Conservation (phyloP, 2,888 invertebrate species). For the Folsomia manolachei region DNA sequence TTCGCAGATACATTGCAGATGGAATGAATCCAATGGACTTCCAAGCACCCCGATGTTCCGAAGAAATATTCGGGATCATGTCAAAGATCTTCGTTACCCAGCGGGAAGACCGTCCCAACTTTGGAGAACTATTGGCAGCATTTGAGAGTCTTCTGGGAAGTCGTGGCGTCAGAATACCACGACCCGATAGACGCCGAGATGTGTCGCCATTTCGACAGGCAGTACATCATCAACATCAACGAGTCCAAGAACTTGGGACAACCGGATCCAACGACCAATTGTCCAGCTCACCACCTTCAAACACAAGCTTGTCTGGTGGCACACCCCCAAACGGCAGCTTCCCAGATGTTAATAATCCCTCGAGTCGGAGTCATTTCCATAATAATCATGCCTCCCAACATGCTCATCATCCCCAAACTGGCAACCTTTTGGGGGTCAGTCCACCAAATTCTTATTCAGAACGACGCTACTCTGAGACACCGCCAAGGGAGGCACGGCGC, state of each 20-base stretch:
- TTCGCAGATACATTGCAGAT: constrained; percentile 35
- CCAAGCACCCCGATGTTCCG: constrained; percentile 25
- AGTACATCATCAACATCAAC: background rate
- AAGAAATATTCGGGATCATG: constrained; percentile 23
- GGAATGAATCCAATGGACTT: constrained; percentile 30
- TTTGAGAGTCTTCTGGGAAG: constrained; percentile 18
- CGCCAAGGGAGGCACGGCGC: background rate
- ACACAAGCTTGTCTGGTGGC: background rate
- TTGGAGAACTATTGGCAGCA: constrained; percentile 7
- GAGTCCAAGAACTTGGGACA: background rate
- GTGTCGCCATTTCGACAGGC: background rate
- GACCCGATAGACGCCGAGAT: background rate
- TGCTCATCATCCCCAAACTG: background rate
- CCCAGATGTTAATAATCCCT: background rate
- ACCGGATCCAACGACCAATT: background rate
- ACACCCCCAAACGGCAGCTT: background rate
- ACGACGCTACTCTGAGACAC: background rate
- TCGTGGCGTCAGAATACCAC: background rate
- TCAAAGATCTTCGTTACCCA: constrained; percentile 21
- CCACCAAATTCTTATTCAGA: background rate
- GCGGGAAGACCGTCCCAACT: constrained; percentile 26
- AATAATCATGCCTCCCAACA: background rate
- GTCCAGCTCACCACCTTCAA: background rate
- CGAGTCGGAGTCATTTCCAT: background rate
- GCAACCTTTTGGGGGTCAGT: background rate